These are phyloP conservation scores for Archivesica marissinica DNA, from an alignment of 1,140 invertebrate genomes.

Conservation along the genomic window DNA sequence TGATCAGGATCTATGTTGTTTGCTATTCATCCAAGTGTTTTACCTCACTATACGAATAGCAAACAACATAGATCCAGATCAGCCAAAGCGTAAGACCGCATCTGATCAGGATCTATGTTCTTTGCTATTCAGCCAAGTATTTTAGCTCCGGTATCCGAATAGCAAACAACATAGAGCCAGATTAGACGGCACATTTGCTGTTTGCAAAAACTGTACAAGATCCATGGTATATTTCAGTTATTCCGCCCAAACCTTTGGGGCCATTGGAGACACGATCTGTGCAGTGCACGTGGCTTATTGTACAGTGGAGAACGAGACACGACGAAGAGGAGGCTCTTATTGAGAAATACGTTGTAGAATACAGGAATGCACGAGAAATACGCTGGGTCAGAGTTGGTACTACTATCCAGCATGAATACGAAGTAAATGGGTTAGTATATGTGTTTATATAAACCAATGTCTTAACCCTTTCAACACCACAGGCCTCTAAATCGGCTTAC, in stretches of 20 bases:
- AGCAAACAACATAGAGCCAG: not conserved
- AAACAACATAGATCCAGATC: no score
- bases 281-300: slow-evolving; percentile 5
- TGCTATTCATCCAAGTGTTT: no score
- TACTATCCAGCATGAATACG: slow-evolving; percentile 38
- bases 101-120: no score
- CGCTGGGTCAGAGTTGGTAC: slow-evolving; percentile 45
- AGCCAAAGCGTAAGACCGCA: no score
- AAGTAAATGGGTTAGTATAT: slow-evolving; percentile 52
- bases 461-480: no score
- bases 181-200: not conserved
- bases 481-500: no score
- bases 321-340: slow-evolving; percentile 32
- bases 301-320: slow-evolving; percentile 22
- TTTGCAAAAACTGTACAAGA: not conserved
- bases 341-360: slow-evolving; percentile 55
- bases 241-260: slow-evolving; percentile 52
- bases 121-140: no score
- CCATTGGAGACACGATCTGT: slow-evolving; percentile 38
- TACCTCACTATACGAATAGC: no score
- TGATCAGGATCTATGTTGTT: no score
- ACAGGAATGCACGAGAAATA: slow-evolving; percentile 51
- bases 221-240: slow-evolving; percentile 14
- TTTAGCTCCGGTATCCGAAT: no score
- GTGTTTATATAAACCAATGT: no score